Evolutionary conservation across 2,113 vertebrate species (phyloP), one percentile per base, ranked within the genome.

Genomic region (Turnix velox): DNA sequence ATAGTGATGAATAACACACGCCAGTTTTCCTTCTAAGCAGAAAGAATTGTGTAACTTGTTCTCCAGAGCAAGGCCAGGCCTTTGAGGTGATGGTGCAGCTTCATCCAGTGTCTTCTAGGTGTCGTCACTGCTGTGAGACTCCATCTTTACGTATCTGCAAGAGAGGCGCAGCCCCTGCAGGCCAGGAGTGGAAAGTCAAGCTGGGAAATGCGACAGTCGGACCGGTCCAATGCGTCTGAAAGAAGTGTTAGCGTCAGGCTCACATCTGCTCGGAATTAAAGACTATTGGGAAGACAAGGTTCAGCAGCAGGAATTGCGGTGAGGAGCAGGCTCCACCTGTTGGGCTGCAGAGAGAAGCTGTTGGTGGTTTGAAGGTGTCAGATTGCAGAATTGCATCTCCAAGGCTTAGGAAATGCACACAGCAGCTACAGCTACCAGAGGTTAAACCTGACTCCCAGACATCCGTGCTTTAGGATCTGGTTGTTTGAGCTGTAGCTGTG

Each of bases 401-500:
- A 2, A 15, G 2, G 20, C 4, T 5, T 11, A 20, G 39, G 13
- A 48, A 25, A 4, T 2, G 5, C 2, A 2, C 18, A 3, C 1
- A 11, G 66, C 33, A 20, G 72, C 77, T 3, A 0, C 15, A 14
- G 71, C 75, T 59, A 2, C 13, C 1, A 3, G 33, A 57, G 55
- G 9, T 16, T 52, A 27, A 28, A 20, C 45, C 54, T 14, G n/a
- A 5, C 4, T 3, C 7, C 0, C 15, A 25, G 37, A 14, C 27
- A 19, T 5, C 15, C 1, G 0, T 18, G 7, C 25, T 4, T 4
- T 0, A 14, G 42, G 18, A 43, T 31, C 66, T 40, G 79, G 15
- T 6, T 7, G 22, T 31, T 31, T 13, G 28, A 18, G 10, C 2
- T 0, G 18, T 1, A n/a, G 6, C 43, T 6, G 6, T 5, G 33